Evolutionary conservation across 2,797 vertebrate species (phyloP).

Genomic region (Balearica regulorum): DNA sequence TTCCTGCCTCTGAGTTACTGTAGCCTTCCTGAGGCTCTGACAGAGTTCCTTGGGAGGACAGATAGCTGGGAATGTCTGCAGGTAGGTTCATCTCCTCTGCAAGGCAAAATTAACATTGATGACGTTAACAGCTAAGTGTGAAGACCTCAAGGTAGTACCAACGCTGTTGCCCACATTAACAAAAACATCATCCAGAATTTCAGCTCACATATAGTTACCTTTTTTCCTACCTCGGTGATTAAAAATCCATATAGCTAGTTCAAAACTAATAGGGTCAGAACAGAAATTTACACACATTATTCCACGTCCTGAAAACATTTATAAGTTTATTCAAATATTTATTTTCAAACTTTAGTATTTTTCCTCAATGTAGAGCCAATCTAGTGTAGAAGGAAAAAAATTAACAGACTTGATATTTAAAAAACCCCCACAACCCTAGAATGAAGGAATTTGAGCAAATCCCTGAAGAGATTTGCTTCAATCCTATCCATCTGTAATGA

Average conservation of each 20-base stretch:
- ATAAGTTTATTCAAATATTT: background rate
- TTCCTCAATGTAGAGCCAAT: background rate
- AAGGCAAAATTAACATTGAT: slow-evolving; percentile 23
- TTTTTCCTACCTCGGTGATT: background rate
- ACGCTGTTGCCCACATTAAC: background rate
- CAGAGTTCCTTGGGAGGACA: slow-evolving; percentile 83
- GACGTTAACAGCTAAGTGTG: background rate
- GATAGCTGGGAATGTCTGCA: slow-evolving; percentile 83
- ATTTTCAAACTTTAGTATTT: background rate
- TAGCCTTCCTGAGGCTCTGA: slow-evolving; percentile 84
- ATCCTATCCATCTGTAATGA: background rate
- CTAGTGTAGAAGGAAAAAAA: background rate
- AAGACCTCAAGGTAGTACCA: background rate
- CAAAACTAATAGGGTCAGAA: background rate
- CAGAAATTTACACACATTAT: background rate
- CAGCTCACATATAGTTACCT: background rate
- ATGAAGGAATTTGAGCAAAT: background rate
- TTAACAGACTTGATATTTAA: background rate
- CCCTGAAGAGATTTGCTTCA: background rate
- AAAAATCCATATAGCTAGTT: background rate
- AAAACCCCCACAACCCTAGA: background rate
- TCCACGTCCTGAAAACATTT: background rate
- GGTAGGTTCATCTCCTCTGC: slow-evolving; percentile 85
- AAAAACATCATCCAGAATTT: background rate
- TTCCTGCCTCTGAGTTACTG: slow-evolving; percentile 90